Evolutionary conservation across 2,113 vertebrate genomes (phyloP), one percentile per base, ranked within the genome.

Genomic region (Electrona antarctica): DNA sequence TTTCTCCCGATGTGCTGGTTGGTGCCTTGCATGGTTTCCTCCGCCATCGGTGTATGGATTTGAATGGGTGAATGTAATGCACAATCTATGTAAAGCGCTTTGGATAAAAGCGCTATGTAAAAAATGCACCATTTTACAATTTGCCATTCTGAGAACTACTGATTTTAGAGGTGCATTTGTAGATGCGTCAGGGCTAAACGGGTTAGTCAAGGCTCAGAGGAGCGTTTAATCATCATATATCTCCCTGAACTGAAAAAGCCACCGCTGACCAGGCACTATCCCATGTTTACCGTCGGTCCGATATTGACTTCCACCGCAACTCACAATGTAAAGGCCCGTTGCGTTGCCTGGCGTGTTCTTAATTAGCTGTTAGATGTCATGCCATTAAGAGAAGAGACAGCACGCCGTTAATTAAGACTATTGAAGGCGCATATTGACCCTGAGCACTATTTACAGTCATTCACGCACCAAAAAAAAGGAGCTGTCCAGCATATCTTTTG

Each of bases 401-500:
- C 15, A 1, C 3, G 14, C 4, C 4, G 71, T 88, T 74, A 81
- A 69, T 82, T 76, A 76, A 69, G 57, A 0, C 60, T 8, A n/a
- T 78, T 64, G 74, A 91, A 61, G 69, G 71, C 45, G 64, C 11
- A 1, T 69, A 85, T 87, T 76, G 84, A 87, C 78, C 76, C 13
- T 41, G 3, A 48, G 57, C n/a, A 14, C 61, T 68, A 82, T 84
- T 84, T 79, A 74, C 78, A n/a, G 49, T 10, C 45, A 33, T 64
- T 62, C 41, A 14, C 0, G 46, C 14, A 52, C 70, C 62, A 72
- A 63, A 73, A 71, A 64, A 64, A 78, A 49, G 41, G 59, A 64
- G 69, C 66, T 21, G 63, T 78, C 61, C 7, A 7, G 65, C n/a
- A 28, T 11, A 3, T 45, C 12, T 3, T 6, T 60, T 62, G 62